Evolutionary conservation across 2,797 vertebrate species (phyloP).

Genomic region (Thalassophryne amazonica): DNA sequence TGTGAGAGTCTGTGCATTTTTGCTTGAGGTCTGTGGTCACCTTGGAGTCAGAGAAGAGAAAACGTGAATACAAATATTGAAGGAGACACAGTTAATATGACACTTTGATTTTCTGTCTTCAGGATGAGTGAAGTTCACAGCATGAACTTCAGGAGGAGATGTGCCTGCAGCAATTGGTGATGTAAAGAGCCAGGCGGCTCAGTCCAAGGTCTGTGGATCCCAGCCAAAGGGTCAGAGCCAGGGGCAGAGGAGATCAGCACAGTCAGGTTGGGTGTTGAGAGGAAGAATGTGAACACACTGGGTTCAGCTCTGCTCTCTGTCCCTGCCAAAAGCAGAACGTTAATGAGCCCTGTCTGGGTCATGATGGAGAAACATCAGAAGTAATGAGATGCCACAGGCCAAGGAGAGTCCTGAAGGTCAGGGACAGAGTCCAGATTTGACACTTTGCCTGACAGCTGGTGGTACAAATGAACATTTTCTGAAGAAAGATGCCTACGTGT

Average conservation of each 20-base stretch:
- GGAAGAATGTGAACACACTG: slow-evolving; percentile 23
- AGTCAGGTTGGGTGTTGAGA: slow-evolving; percentile 16
- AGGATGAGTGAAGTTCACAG: slow-evolving; percentile 8
- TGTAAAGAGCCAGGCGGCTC: slow-evolving; percentile 6
- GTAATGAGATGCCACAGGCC: slow-evolving; percentile 48
- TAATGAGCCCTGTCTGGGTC: slow-evolving; percentile 65
- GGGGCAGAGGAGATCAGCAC: slow-evolving; percentile 35
- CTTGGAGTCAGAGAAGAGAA: slow-evolving; percentile 63
- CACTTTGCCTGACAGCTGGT: slow-evolving; percentile 44
- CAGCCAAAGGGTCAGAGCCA: slow-evolving; percentile 40
- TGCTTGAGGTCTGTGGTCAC: slow-evolving; percentile 95
- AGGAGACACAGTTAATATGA: slow-evolving; percentile 15
- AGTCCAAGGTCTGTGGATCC: slow-evolving; percentile 29
- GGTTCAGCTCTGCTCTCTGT: slow-evolving; percentile 8
- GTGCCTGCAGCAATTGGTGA: slow-evolving; percentile 20
- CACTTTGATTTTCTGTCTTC: slow-evolving; percentile 14
- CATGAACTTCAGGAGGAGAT: slow-evolving; percentile 6
- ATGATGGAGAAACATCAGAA: slow-evolving; percentile 35
- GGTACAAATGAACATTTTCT: slow-evolving; percentile 39
- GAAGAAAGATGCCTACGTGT: slow-evolving; percentile 18
- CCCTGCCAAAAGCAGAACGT: slow-evolving; percentile 28
- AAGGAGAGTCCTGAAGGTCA: slow-evolving; percentile 30
- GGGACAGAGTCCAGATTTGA: slow-evolving; percentile 20
- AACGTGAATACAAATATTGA: slow-evolving; percentile 3
- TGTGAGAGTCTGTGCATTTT: slow-evolving; percentile 96